A percentile compares a stretch with the other conserved stretches of the same genome.
Conservation (phyloP, 1,140 invertebrate genomes). For the Nasonia longicornis region DNA sequence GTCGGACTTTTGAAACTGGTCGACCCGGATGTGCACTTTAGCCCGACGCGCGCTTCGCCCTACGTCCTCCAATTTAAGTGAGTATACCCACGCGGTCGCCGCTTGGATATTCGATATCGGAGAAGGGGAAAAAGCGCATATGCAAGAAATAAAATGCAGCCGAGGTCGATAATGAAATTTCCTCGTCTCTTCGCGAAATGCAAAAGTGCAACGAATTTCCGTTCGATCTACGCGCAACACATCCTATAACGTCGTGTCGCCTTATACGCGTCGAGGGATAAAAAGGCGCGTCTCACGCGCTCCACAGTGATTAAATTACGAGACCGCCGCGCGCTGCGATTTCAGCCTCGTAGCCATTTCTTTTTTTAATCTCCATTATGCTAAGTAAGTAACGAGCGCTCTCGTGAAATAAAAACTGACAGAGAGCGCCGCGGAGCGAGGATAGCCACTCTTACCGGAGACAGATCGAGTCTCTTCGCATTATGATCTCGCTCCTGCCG, state of each 20-base stretch:
- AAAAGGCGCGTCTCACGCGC: background rate
- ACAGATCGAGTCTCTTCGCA: slow-evolving; percentile 29
- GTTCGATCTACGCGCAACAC: background rate
- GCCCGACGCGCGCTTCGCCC: slow-evolving; percentile 18
- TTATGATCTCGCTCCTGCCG: slow-evolving; percentile 23
- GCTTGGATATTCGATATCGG: slow-evolving; percentile 10
- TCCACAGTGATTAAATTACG: slow-evolving; percentile 38
- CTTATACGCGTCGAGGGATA: background rate
- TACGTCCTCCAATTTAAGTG: slow-evolving; percentile 31
- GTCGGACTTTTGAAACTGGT: slow-evolving; percentile 10
- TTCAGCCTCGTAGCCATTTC: slow-evolving; percentile 13
- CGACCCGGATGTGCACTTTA: slow-evolving; percentile 43
- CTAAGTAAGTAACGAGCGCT: slow-evolving; percentile 39
- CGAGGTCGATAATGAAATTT: background rate
- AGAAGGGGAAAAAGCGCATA: background rate
- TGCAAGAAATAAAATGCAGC: background rate
- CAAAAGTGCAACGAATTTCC: background rate
- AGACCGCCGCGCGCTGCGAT: background rate
- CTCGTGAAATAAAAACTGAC: slow-evolving; percentile 38
- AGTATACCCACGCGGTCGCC: slow-evolving; percentile 5
- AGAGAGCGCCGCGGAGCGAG: background rate
- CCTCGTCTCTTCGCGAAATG: background rate
- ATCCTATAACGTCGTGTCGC: too few relatives aligned
- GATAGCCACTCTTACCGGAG: background rate
- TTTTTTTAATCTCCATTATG: slow-evolving; percentile 44